phyloP scores from a whole-genome alignment of 1,140 invertebrate genomes.

The Schlechtendalia chinensis region DNA sequence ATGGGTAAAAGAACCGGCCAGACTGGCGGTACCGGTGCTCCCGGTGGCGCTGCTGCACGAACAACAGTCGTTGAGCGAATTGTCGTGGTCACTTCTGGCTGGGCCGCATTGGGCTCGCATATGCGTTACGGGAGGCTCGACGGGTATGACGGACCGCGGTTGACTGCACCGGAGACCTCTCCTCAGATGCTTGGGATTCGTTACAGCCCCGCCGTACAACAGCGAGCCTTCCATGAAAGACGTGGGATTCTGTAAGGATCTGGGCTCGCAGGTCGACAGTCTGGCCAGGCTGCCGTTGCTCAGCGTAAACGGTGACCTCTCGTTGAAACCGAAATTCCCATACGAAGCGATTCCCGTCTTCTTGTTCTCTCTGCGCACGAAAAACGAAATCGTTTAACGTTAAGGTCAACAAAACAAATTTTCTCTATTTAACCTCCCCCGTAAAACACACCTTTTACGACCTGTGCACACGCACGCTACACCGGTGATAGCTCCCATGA shows the following conservation, averaged over 20 bases:
- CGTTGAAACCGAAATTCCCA: constrained; percentile 37
- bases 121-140: neutral
- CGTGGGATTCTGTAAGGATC: constrained; percentile 53
- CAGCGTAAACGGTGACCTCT: constrained; percentile 42
- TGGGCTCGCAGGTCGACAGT: constrained; percentile 52
- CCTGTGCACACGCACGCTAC: constrained; percentile 68
- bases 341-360: neutral
- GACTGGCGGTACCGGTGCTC: constrained; percentile 31
- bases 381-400: neutral
- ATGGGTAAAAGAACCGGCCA: neutral
- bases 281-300: constrained; percentile 36
- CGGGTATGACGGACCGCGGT: neutral
- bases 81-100: neutral
- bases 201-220: constrained; percentile 53
- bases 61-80: constrained; percentile 13
- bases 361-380: neutral
- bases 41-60: constrained; percentile 36
- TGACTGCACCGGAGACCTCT: constrained; percentile 29
- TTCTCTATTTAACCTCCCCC: too few species aligned
- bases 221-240: constrained; percentile 55
- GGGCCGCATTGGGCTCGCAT: neutral
- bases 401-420: neutral
- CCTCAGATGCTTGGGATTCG: constrained; percentile 37
- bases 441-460: constrained; percentile 5
- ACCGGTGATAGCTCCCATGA: constrained; percentile 72